Evolutionary conservation across 2,113 vertebrate species (phyloP).

Genomic region (Tragelaphus imberbis): DNA sequence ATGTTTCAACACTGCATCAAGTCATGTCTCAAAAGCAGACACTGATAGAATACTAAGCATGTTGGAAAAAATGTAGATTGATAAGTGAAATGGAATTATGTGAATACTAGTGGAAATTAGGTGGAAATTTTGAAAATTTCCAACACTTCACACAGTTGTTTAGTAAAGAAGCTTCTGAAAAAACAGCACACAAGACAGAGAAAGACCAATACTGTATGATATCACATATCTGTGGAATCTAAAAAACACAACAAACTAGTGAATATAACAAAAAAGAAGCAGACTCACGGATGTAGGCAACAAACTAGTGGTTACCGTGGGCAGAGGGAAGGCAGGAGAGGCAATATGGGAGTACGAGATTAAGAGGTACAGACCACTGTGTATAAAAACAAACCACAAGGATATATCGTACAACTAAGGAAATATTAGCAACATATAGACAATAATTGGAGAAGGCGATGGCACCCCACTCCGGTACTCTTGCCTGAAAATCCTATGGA

Average conservation of each 20-base stretch:
- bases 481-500: too few species aligned
- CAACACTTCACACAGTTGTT: background rate
- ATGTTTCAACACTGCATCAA: background rate
- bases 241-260: background rate
- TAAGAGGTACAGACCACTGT: background rate
- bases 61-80: background rate
- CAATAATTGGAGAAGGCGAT: background rate
- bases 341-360: background rate
- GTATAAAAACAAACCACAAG: background rate
- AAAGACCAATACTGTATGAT: background rate
- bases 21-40: background rate
- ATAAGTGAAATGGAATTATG: background rate
- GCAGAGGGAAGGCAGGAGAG: background rate
- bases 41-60: background rate
- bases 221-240: background rate
- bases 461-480: too few species aligned
- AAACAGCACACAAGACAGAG: background rate
- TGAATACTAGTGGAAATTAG: background rate
- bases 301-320: background rate
- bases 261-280: background rate
- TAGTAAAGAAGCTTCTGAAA: background rate
- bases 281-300: background rate
- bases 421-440: background rate
- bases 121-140: background rate
- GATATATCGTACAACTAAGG: background rate